These are phyloP conservation scores for Paguma larvata DNA, from an alignment of 2,797 vertebrate genomes.

Conservation along the genomic window DNA sequence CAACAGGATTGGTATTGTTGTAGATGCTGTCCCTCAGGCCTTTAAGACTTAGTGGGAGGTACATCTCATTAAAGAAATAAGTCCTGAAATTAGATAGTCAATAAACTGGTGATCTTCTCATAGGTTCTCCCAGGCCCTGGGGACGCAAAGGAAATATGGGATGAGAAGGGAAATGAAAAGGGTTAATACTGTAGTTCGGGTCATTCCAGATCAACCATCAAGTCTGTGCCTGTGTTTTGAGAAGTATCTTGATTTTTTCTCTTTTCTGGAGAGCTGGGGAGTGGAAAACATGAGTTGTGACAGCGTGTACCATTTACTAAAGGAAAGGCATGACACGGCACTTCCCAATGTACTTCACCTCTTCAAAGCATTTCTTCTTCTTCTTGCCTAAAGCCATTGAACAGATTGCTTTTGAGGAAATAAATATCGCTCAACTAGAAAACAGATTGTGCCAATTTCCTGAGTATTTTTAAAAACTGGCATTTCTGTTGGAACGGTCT, in stretches of 20 bases:
- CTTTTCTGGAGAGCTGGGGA: neutral
- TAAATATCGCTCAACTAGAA: slow-evolving; percentile 48
- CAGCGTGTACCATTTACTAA: neutral
- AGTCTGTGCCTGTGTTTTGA: neutral
- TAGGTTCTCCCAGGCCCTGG: neutral
- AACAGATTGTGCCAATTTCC: slow-evolving; percentile 42
- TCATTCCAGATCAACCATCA: neutral
- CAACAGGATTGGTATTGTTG: neutral
- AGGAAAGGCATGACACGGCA: neutral
- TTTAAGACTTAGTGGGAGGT: slow-evolving; percentile 59
- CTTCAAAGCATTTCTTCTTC: slow-evolving; percentile 22
- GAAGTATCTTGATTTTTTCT: neutral
- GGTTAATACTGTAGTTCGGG: neutral
- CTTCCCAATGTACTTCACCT: neutral
- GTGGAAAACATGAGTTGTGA: neutral
- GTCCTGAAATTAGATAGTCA: slow-evolving; percentile 68
- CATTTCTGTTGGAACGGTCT: slow-evolving; percentile 47
- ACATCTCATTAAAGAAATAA: slow-evolving; percentile 61
- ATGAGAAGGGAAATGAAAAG: neutral
- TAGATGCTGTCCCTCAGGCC: neutral
- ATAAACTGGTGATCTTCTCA: slow-evolving; percentile 1
- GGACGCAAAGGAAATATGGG: neutral
- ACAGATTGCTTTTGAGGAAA: slow-evolving; percentile 55
- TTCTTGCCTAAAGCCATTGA: slow-evolving; percentile 18
- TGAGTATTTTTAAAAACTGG: slow-evolving; percentile 37